Evolutionary conservation across 2,797 vertebrate genomes (phyloP).

Genomic region (Atherinosoma microstoma): DNA sequence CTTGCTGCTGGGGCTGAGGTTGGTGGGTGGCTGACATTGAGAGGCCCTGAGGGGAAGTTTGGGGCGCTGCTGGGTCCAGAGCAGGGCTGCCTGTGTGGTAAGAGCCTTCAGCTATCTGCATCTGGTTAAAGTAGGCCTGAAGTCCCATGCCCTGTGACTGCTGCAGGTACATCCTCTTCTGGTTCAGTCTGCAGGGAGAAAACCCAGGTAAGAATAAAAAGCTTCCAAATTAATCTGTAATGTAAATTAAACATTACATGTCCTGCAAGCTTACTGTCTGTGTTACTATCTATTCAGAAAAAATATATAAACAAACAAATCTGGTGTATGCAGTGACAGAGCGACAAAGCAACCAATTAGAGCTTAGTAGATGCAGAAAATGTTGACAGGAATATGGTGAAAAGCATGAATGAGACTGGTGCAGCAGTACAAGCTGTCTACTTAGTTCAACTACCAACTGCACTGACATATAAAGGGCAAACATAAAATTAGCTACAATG

Average conservation of each 20-base stretch:
- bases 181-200: conserved; percentile 87
- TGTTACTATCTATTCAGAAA: neutral
- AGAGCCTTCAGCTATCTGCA: conserved; percentile 95
- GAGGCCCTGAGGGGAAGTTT: conserved; percentile 79
- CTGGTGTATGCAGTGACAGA: neutral
- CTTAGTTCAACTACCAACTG: neutral
- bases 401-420: conserved; percentile 11
- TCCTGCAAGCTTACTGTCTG: neutral
- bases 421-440: neutral
- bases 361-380: conserved; percentile 14
- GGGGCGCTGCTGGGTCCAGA: conserved; percentile 70
- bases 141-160: conserved; percentile 90
- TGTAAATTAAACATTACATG: conserved; percentile 2
- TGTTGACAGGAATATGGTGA: conserved; percentile 7
- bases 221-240: neutral
- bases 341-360: conserved; percentile 11
- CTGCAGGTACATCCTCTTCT: conserved; percentile 96
- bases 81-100: conserved; percentile 77
- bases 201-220: neutral
- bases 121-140: conserved; percentile 97
- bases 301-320: neutral
- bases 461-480: neutral
- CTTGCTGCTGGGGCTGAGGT: conserved; percentile 72
- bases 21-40: conserved; percentile 66
- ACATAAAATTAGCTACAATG: conserved; percentile 11